phyloP scores from a whole-genome alignment of 2,113 vertebrate genomes.

The Cyphomyrus plagiostoma region DNA sequence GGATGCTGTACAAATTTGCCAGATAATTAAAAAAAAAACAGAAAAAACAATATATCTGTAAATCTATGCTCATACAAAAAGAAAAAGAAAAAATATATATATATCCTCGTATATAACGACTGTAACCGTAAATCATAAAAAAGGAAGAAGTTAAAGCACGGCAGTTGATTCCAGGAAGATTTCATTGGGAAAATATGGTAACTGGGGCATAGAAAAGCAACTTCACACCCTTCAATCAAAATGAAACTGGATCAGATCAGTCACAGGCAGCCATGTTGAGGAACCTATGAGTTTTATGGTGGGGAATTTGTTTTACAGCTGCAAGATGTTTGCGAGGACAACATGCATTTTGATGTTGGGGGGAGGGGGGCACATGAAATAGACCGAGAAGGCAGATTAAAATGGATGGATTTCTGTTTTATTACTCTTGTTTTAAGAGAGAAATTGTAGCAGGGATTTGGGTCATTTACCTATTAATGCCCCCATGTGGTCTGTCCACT shows the following conservation, averaged over 20 bases:
- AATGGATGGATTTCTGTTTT: background rate
- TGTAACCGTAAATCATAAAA: background rate
- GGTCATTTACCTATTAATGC: constrained; percentile 30
- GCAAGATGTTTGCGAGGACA: background rate
- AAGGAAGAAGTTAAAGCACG: background rate
- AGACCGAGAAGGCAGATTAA: constrained; percentile 6
- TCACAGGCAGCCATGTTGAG: background rate
- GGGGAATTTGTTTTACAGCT: background rate
- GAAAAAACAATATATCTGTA: background rate
- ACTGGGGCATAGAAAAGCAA: background rate
- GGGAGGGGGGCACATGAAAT: background rate
- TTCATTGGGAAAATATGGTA: background rate
- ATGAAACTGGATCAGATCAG: constrained; percentile 3
- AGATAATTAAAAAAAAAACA: background rate
- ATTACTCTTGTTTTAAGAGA: constrained; percentile 22
- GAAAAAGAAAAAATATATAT: background rate
- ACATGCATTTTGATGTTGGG: background rate
- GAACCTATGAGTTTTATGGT: background rate
- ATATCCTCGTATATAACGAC: background rate
- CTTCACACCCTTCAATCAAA: background rate
- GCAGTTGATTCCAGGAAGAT: background rate
- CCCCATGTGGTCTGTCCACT: constrained; percentile 8
- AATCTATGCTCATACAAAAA: background rate
- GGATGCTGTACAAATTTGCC: background rate
- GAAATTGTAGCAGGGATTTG: constrained; percentile 24